Conservation (phyloP, 1,140 invertebrate species). For the Lysiphlebus fabarum region DNA sequence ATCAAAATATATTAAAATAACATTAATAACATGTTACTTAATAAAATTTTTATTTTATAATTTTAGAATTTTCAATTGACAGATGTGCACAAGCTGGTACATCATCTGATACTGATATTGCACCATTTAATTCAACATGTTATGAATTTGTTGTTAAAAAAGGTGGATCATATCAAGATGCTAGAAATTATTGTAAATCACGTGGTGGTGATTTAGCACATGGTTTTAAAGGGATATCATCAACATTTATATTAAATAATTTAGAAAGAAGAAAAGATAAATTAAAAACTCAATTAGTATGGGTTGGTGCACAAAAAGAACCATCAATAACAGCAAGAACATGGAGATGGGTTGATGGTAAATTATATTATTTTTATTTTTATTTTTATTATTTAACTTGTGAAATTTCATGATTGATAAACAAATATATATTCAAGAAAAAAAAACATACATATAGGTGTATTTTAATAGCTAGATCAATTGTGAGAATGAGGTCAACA, state of each 20-base stretch:
- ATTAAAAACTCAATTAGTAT: slow-evolving; percentile 81
- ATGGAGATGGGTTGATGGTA: slow-evolving; percentile 90
- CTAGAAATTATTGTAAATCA: slow-evolving; percentile 69
- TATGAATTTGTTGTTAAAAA: slow-evolving; percentile 82
- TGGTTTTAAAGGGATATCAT: slow-evolving; percentile 67
- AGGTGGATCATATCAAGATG: slow-evolving; percentile 77
- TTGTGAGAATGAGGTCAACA: slow-evolving; percentile 41
- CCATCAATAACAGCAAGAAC: slow-evolving; percentile 75
- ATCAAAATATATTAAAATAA: slow-evolving; percentile 3
- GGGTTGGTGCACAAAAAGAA: slow-evolving; percentile 88
- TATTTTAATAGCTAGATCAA: slow-evolving; percentile 20
- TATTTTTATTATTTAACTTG: not conserved
- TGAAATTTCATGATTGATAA: too few species aligned
- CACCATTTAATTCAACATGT: slow-evolving; percentile 80
- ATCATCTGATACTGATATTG: slow-evolving; percentile 70
- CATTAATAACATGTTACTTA: slow-evolving; percentile 9
- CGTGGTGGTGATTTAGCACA: slow-evolving; percentile 81
- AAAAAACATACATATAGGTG: too few species aligned
- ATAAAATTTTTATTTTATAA: slow-evolving; percentile 13
- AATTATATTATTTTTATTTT: slow-evolving; percentile 8
- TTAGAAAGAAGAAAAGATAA: slow-evolving; percentile 74
- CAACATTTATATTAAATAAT: slow-evolving; percentile 73
- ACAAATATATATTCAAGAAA: not conserved
- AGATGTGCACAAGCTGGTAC: slow-evolving; percentile 68
- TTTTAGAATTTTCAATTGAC: slow-evolving; percentile 76